Base-by-base conservation (phyloP, 2,113 vertebrate genomes). In the Cyanoliseus patagonus region DNA sequence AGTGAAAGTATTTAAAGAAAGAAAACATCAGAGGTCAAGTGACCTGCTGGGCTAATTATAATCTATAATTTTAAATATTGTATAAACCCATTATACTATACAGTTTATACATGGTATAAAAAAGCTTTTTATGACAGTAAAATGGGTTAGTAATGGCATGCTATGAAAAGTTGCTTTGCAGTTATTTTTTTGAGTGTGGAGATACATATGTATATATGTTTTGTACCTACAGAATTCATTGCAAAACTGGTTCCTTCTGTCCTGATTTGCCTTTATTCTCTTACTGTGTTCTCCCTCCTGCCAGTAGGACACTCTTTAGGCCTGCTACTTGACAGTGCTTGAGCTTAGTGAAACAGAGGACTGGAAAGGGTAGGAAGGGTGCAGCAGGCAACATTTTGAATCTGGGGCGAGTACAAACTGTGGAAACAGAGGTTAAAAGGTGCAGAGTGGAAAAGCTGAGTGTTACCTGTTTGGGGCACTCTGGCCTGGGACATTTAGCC, bases 1-100 rank as follows among this genome's bases (percentile, higher is more conserved):
- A 83, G 82, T 76, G 70, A 6, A 81, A 49, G 13, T 83, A 94
- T 90, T 97, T 90, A 81, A 83, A 90, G 95, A 90, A 88, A 88
- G 75, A 46, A 83, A 86, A 59, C 13, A 2, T 53, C 49, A 86
- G 92, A 83, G 83, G 73, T 93, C 92, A 86, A 88, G 12, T 70
- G n/a, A 81, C 8, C 8, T 83, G 41, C 59, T 83, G 51, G n/a
- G 33, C 46, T 93, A 88, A 80, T 88, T 86, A 9, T 23, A 25
- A 57, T 80, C 66, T 85, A 0, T 75, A 61, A 61, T 78, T 64
- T 69, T 93, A 31, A 70, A 16, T 86, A 23, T 10, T 27, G 1
- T 69, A 25, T 69, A 47, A 79, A 93, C 80, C 12, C 12, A 46
- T 42, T 59, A 18, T 24, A 13, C 5, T 63, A 27, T 24, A 9